These are phyloP conservation scores for Sarcophaga caerulescens DNA, from an alignment of 2,888 invertebrate species.

Conservation along the genomic window DNA sequence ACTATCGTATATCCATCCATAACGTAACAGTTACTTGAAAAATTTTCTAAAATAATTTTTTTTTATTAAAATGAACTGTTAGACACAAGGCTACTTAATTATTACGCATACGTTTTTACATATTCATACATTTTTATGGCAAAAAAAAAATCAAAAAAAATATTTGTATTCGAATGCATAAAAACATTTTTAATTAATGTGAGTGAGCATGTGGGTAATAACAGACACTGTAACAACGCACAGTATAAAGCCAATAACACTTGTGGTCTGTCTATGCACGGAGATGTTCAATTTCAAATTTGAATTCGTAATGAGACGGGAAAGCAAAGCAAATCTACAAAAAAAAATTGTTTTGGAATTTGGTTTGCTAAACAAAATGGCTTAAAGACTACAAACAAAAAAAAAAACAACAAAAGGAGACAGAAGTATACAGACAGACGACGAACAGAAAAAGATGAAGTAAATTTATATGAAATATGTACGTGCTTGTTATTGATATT, in stretches of 20 bases:
- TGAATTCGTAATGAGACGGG: constrained; percentile 26
- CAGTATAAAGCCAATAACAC: background rate
- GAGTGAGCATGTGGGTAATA: too few relatives aligned
- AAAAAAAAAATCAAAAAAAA: background rate
- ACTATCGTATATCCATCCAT: constrained; percentile 19
- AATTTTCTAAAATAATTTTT: too few relatives aligned
- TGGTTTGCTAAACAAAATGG: constrained; percentile 31
- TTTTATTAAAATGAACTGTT: constrained; percentile 25
- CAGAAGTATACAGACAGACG: background rate
- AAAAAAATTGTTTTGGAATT: constrained; percentile 26
- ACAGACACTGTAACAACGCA: background rate
- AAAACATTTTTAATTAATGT: too few relatives aligned
- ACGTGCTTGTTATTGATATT: constrained; percentile 61
- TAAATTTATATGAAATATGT: constrained; percentile 26
- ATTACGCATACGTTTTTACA: constrained; percentile 13
- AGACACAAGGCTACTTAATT: constrained; percentile 43
- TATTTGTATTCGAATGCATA: too few relatives aligned
- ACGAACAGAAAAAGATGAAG: constrained; percentile 5
- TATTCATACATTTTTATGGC: constrained; percentile 35
- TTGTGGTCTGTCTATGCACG: constrained; percentile 10
- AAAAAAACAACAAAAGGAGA: background rate
- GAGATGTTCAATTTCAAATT: background rate
- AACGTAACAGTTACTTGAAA: background rate
- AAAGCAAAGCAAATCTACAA: background rate
- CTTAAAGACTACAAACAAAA: background rate